Base-by-base conservation (phyloP, 1,140 invertebrate species). In the Achroia grisella region DNA sequence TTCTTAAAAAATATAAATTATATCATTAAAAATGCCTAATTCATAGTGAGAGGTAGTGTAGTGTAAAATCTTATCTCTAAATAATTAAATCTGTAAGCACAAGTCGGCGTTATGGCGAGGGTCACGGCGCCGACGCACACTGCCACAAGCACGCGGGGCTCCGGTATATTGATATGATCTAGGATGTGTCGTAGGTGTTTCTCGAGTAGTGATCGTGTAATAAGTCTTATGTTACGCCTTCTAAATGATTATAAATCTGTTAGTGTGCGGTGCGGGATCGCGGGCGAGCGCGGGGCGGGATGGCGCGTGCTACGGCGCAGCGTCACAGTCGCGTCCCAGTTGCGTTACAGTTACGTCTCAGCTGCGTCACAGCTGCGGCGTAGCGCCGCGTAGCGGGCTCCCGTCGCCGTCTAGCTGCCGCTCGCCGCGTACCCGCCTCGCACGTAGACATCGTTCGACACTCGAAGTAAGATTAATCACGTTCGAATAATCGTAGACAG, bases 121-220 rank as follows among this genome's bases (percentile, higher is more conserved):
- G 47, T 40, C 63, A 62, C 61, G 62, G 57, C 49, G 58, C 37
- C 52, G 59, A 67, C 71, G 75, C 69, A 73, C 78, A 73, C 74
- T 23, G 17, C 17, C 17, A 23, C 17, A 62, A 72, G 62, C 59
- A 71, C 64, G 68, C 64, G 63, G 67, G 59, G 53, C 49, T 66
- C 55, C 29, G 55, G 71, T 85, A 82, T 85, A 85, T 85, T 82
- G 64, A 85, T 85, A 85, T 85, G 81, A 85, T 85, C 81, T 85
- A 85, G 78, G 75, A 85, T 81, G 68, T 71, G 71, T 82, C 61
- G 75, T 85, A 82, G 78, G 59, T 82, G 77, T 82, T 82, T 77
- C 72, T 81, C 74, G 73, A 79, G 81, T 85, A 85, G 81, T 74
- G 67, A 69, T 85, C 73, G 73, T 85, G 75, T 82, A 77, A 67